A percentile compares a stretch with the other conserved stretches of the same genome.
These are phyloP conservation scores for Temnopleurus reevesii DNA, from an alignment of 53 echinoderm and acorn worm genomes.

Conservation along the genomic window DNA sequence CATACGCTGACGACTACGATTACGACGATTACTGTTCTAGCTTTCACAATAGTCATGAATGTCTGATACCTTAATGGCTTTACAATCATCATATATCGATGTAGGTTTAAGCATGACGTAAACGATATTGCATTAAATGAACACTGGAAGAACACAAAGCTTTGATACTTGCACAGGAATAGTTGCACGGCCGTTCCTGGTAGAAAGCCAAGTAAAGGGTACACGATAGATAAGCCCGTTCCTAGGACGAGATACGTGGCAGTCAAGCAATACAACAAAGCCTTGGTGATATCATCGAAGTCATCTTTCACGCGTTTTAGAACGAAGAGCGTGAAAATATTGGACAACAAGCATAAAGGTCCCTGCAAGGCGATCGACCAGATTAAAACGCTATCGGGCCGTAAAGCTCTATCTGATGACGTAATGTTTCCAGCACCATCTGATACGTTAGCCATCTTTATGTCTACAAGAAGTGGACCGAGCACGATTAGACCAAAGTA, in stretches of 20 bases:
- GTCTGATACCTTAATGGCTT: not conserved
- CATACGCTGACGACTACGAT: not conserved
- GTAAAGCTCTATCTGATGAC: not conserved
- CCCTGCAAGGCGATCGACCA: not conserved
- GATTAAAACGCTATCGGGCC: not conserved
- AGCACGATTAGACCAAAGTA: not conserved
- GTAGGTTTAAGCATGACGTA: not conserved
- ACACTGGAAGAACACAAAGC: not conserved
- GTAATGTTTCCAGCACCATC: no score
- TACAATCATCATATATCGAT: not conserved
- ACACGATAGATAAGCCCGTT: not conserved
- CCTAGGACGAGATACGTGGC: not conserved
- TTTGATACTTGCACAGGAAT: not conserved
- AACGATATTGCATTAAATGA: not conserved
- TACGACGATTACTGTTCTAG: not conserved
- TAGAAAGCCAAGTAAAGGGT: not conserved
- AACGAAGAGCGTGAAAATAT: not conserved
- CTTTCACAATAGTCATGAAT: not conserved
- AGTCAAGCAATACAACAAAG: not conserved
- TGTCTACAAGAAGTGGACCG: no score
- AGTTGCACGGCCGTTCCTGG: not conserved
- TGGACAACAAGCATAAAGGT: not conserved
- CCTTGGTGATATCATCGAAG: constrained; percentile 8
- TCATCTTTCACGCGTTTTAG: not conserved
- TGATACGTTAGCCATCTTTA: no score